Conservation (phyloP, 2,888 invertebrate species). For the Embidobia sp. region DNA sequence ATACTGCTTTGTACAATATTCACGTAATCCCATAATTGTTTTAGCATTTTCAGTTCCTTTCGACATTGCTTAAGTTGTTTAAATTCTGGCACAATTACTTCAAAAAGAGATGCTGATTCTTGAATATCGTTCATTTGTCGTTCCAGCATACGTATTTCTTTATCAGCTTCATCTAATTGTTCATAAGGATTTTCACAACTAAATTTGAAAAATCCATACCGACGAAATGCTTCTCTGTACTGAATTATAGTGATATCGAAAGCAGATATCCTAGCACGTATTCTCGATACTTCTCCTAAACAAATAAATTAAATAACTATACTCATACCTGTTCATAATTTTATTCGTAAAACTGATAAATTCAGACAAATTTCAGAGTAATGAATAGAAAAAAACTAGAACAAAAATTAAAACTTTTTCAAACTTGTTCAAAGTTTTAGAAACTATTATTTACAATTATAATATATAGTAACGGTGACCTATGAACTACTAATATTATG, state of each 20-base stretch:
- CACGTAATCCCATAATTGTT: constrained; percentile 98
- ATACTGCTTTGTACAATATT: constrained; percentile 94
- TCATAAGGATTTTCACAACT: constrained; percentile 88
- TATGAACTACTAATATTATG: no score
- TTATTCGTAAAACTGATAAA: no score
- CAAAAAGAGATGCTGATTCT: constrained; percentile 95
- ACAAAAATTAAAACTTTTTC: no score
- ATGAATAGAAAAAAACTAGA: no score
- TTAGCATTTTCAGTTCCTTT: constrained; percentile 93
- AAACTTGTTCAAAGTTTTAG: no score
- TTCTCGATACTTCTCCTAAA: constrained; percentile 91
- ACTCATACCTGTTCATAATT: no score
- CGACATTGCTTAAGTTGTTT: constrained; percentile 95
- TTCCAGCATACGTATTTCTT: constrained; percentile 90
- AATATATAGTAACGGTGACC: no score
- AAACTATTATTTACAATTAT: no score
- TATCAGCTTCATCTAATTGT: constrained; percentile 89
- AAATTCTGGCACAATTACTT: constrained; percentile 97
- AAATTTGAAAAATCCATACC: constrained; percentile 89
- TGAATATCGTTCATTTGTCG: constrained; percentile 93
- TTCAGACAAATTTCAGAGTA: no score
- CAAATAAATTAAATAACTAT: constrained; percentile 63
- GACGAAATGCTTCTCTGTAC: constrained; percentile 94
- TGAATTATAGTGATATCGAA: constrained; percentile 93
- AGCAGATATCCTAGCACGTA: constrained; percentile 91